phyloP scores from a whole-genome alignment of 92 coral and sea anemone species.

The Phenganax subtilis region DNA sequence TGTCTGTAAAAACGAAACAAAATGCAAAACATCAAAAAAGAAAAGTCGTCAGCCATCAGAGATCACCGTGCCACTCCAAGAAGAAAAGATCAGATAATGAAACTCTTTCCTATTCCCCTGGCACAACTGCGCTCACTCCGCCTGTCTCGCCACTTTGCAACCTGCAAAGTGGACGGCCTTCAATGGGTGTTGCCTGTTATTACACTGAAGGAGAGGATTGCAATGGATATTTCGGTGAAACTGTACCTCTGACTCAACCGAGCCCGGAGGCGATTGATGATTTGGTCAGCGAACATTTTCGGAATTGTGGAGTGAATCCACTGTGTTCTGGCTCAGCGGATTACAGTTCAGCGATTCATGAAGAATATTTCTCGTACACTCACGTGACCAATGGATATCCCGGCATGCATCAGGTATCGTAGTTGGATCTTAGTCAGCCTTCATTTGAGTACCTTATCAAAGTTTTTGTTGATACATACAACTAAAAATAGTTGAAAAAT shows the following conservation, averaged over 20 bases:
- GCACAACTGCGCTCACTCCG: constrained; percentile 78
- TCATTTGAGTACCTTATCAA: too few relatives aligned
- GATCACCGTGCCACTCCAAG: constrained; percentile 8
- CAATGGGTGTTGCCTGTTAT: constrained; percentile 67
- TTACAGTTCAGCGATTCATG: constrained; percentile 7
- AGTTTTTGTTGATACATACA: too few relatives aligned
- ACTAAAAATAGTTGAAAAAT: background rate
- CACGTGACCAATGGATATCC: constrained; percentile 12
- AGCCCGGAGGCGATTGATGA: constrained; percentile 81
- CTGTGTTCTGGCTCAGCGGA: constrained; percentile 8
- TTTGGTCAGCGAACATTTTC: constrained; percentile 89
- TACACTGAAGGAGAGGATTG: constrained; percentile 57
- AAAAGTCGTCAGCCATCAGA: constrained; percentile 9
- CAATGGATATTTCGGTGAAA: constrained; percentile 50
- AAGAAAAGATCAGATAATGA: constrained; percentile 5
- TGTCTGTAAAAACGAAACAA: background rate
- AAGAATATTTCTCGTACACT: background rate
- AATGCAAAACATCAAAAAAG: constrained; percentile 7
- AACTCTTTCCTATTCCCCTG: constrained; percentile 19
- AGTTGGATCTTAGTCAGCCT: background rate
- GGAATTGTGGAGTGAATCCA: constrained; percentile 79
- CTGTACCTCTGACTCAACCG: constrained; percentile 42
- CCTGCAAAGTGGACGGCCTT: constrained; percentile 41
- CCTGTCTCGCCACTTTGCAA: constrained; percentile 77
- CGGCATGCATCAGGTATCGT: constrained; percentile 13